Evolutionary conservation across 2,888 invertebrate genomes (phyloP), one percentile per base, ranked within the genome.

Genomic region (Xanthia togata): DNA sequence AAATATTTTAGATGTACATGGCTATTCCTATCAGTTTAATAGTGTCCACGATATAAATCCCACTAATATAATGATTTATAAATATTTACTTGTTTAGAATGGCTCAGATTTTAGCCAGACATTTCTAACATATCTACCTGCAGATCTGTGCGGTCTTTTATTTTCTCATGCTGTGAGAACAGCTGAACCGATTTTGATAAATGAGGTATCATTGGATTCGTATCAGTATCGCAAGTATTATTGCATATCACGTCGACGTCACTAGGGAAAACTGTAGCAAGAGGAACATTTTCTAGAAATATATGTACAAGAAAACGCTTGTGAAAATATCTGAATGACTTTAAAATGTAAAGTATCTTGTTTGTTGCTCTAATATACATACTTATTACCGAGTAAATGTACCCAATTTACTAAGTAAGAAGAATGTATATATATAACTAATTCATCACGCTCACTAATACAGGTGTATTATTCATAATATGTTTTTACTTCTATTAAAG

Each of bases 161-260:
- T 76, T 71, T 59, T 12, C 63, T 64, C 44, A 47, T 85, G 57
- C 8, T 70, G 35, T 2, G 38, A 17, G 60, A 72, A 71, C 85
- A 72, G 64, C 64, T 82, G 77, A 69, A 60, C 57, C 41, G 71
- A 62, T 81, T 71, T 81, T 82, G 82, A 82, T 82, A 82, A 82
- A 82, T 72, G 82, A 77, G 57, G 38, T 82, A 55, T 63, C 82
- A 85, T 85, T 82, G 82, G 72, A 82, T 77, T 72, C 69, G 78
- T 77, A 82, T 82, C 85, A 82, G 85, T 53, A 62, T 76, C 85
- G 57, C 65, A 62, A 69, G 82, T 82, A 47, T 82, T 82, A 76
- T 82, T 82, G 78, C 82, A 85, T 82, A 76, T 70, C 72, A 72
- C 62, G 65, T 41, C 62, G 67, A 59, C 11, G 41, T 31, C 85